Percentiles rank a stretch among this genome's conserved stretches.
phyloP scores from a whole-genome alignment of 2,888 invertebrate species.

The Aplocera efformata region DNA sequence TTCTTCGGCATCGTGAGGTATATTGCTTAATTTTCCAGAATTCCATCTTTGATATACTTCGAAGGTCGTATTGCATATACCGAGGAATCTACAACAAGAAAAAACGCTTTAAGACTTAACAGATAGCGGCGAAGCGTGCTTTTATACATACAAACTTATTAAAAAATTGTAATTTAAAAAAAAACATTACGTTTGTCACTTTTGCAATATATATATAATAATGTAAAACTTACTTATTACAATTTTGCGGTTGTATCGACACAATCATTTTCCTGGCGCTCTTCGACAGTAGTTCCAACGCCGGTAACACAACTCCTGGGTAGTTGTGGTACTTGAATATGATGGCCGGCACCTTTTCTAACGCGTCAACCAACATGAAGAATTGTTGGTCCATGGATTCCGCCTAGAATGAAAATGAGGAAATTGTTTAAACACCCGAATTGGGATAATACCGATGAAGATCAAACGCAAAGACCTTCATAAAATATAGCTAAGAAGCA shows the following conservation, averaged over 20 bases:
- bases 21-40: slow-evolving; percentile 81
- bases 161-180: no score
- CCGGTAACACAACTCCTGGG: slow-evolving; percentile 87
- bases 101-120: slow-evolving; percentile 1
- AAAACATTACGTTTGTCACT: no score
- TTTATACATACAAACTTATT: no score
- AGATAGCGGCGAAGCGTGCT: no score
- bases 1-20: slow-evolving; percentile 86
- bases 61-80: slow-evolving; percentile 84
- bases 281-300: slow-evolving; percentile 83
- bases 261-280: slow-evolving; percentile 86
- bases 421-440: no score
- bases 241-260: slow-evolving; percentile 80
- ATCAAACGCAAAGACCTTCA: no score
- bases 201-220: no score
- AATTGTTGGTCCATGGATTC: slow-evolving; percentile 65
- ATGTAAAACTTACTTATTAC: slow-evolving; percentile 71
- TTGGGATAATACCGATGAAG: no score
- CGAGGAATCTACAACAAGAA: slow-evolving; percentile 74
- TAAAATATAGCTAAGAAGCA: no score
- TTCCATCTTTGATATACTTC: slow-evolving; percentile 86
- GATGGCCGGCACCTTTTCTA: slow-evolving; percentile 85
- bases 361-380: slow-evolving; percentile 81
- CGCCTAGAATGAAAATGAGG: slow-evolving; percentile 47
- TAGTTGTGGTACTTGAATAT: slow-evolving; percentile 89